Evolutionary conservation across 2,888 invertebrate genomes (phyloP), one percentile per base, ranked within the genome.

Genomic region (Himalopsyche tibetana): DNA sequence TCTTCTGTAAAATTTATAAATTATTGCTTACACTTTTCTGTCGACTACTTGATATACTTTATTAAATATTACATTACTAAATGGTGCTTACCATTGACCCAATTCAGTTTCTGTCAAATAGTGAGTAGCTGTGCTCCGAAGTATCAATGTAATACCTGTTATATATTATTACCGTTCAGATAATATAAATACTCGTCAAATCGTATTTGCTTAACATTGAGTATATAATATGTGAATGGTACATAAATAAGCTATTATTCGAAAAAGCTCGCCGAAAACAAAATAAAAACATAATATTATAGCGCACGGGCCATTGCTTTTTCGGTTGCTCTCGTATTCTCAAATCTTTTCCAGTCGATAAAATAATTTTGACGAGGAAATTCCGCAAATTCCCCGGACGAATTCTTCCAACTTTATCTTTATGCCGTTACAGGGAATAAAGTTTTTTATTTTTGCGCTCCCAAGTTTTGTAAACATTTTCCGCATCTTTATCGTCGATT

Each of bases 311-410:
- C 28, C 63, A 8, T 63, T 63, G 63, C 19, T 63, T 63, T 63
- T 63, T 19, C 19, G 63, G 63, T 63, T 28, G 63, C 63, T 63
- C 63, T 63, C 63, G 63, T 28, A 63, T 63, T 63, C 28, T n/a
- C 8, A 63, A 63, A 63, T 63, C 63, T 63, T 63, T 63, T 63
- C 63, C 63, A 63, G 63, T 19, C 63, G 63, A 63, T 63, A 63
- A 19, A 28, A 63, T 63, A 63, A 63, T 63, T 63, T 63, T 63
- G 63, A 63, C 63, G 63, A 63, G 28, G 19, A 19, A 63, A 28
- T 19, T 63, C 28, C 15, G 19, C 19, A n/a, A 28, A 63, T 19
- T 63, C 28, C 63, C 63, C 28, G 63, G 4, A n/a, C 63, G 63
- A 63, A n/a, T n/a, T 63, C 63, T 63, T 63, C 28, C 28, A 63